Conservation (phyloP, 1,140 invertebrate genomes). For the Proctacanthus coquilletti region DNA sequence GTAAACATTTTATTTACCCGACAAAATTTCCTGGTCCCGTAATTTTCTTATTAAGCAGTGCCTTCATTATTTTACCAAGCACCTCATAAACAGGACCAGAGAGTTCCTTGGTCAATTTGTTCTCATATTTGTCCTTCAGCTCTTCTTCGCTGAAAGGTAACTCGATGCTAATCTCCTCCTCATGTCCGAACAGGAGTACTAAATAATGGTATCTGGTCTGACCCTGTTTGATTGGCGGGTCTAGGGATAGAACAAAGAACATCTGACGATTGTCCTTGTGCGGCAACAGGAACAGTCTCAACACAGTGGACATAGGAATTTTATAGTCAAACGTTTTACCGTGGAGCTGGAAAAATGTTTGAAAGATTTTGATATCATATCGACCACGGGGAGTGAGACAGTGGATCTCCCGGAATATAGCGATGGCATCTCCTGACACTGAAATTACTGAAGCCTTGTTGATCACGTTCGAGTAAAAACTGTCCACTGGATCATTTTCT, state of each 20-base stretch:
- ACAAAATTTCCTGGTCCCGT: slow-evolving; percentile 86
- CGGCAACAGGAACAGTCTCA: slow-evolving; percentile 86
- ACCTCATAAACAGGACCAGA: slow-evolving; percentile 91
- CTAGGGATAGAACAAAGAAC: slow-evolving; percentile 96
- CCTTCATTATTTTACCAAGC: slow-evolving; percentile 91
- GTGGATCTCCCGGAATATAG: slow-evolving; percentile 91
- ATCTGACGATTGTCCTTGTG: slow-evolving; percentile 97
- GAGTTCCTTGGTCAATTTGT: slow-evolving; percentile 80
- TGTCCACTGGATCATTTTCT: slow-evolving; percentile 82
- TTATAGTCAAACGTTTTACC: slow-evolving; percentile 99
- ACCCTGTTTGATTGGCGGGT: slow-evolving; percentile 99
- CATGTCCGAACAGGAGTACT: slow-evolving; percentile 85
- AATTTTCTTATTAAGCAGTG: slow-evolving; percentile 84
- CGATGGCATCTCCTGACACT: slow-evolving; percentile 93
- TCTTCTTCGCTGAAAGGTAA: slow-evolving; percentile 85
- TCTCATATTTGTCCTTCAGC: slow-evolving; percentile 86
- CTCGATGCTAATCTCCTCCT: slow-evolving; percentile 90
- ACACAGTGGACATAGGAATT: slow-evolving; percentile 91
- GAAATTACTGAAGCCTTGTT: slow-evolving; percentile 95
- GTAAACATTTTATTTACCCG: slow-evolving; percentile 42
- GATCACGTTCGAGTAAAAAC: slow-evolving; percentile 92
- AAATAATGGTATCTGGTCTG: slow-evolving; percentile 95
- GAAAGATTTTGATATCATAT: slow-evolving; percentile 98
- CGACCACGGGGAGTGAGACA: slow-evolving; percentile 98
- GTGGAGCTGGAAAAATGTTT: slow-evolving; percentile 94